A percentile compares a stretch with the other conserved stretches of the same genome.
Evolutionary conservation across 1,140 invertebrate genomes (phyloP).

Genomic region (Drosophila paulistorum): DNA sequence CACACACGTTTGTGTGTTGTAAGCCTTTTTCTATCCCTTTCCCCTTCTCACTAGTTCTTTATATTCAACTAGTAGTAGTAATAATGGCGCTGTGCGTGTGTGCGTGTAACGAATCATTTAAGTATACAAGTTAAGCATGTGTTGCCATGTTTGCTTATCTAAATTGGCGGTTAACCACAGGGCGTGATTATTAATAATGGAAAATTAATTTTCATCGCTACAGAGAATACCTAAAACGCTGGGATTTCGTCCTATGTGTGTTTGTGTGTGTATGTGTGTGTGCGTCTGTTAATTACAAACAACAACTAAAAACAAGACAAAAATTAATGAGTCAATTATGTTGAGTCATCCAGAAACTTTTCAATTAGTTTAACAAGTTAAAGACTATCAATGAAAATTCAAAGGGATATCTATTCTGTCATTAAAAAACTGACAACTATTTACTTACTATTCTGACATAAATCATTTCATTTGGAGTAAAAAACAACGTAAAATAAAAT

Average conservation of each 20-base stretch:
- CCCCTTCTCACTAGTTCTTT: slow-evolving; percentile 31
- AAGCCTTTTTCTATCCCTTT: slow-evolving; percentile 49
- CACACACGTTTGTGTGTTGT: slow-evolving; percentile 31
- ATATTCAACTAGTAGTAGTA: slow-evolving; percentile 21
- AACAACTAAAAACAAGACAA: no score
- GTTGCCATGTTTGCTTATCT: slow-evolving; percentile 36
- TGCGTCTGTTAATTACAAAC: neutral
- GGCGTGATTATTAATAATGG: slow-evolving; percentile 54
- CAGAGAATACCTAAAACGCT: neutral
- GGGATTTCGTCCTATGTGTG: neutral
- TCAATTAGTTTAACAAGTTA: no score
- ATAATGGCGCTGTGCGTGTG: slow-evolving; percentile 27
- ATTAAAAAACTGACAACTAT: no score
- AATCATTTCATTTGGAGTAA: no score
- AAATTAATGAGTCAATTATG: no score
- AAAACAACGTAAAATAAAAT: no score
- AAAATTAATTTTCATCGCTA: slow-evolving; percentile 28
- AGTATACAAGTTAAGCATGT: slow-evolving; percentile 52
- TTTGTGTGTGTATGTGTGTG: neutral
- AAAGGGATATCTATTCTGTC: no score
- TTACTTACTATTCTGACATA: no score
- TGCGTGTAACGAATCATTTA: slow-evolving; percentile 69
- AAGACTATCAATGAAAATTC: no score
- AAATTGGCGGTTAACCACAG: slow-evolving; percentile 53
- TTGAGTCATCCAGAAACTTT: no score